Evolutionary conservation across 1,140 invertebrate species (phyloP).

Genomic region (Danaus melanippus): DNA sequence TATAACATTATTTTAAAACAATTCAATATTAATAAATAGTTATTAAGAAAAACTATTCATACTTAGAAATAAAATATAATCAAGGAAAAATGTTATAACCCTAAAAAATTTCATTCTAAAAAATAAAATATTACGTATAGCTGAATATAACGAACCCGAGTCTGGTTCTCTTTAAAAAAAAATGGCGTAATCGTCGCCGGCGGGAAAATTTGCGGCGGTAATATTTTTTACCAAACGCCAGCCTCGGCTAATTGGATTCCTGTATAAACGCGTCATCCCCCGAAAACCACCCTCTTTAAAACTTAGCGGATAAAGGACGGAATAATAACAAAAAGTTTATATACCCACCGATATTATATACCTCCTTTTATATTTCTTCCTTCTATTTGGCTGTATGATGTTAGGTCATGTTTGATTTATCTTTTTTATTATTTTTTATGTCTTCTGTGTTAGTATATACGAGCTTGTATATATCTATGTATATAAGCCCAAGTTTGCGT

Average conservation of each 20-base stretch:
- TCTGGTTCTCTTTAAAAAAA: slow-evolving; percentile 20
- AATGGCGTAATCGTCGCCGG: slow-evolving; percentile 23
- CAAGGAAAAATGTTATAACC: slow-evolving; percentile 5
- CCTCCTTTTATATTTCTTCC: no score
- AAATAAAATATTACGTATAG: neutral
- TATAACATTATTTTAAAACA: no score
- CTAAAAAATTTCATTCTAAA: slow-evolving; percentile 1
- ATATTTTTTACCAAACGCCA: slow-evolving; percentile 37
- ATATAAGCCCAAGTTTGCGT: no score
- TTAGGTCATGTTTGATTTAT: no score
- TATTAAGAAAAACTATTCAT: neutral
- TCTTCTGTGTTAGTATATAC: no score
- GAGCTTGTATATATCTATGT: no score
- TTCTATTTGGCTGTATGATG: no score
- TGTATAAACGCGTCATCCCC: slow-evolving; percentile 43
- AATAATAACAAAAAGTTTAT: slow-evolving; percentile 24
- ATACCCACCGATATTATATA: no score
- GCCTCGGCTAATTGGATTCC: slow-evolving; percentile 50
- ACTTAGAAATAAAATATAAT: neutral
- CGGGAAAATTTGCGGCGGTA: slow-evolving; percentile 36
- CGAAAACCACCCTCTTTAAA: slow-evolving; percentile 26
- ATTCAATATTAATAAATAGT: no score
- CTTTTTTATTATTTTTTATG: no score
- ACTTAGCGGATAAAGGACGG: slow-evolving; percentile 29
- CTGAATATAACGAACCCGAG: neutral